Evolutionary conservation across 1,140 invertebrate species (phyloP).

Genomic region (Diachasma alloeum): DNA sequence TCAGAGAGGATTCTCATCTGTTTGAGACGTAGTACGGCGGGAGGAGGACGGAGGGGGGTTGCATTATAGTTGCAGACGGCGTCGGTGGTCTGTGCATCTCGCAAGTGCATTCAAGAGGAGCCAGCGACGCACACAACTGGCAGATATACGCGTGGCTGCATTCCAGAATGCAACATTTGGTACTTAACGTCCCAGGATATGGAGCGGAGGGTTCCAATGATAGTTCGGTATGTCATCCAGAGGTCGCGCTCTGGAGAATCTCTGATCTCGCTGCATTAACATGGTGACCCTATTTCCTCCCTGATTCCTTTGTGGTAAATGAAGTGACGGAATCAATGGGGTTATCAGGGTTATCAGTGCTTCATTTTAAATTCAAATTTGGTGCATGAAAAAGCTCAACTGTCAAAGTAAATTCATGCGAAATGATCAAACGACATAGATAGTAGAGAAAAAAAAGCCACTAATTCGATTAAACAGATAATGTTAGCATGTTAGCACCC

Average conservation of each 20-base stretch:
- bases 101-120: neutral
- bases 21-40: neutral
- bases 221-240: conserved; percentile 2
- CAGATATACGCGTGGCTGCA: neutral
- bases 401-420: no score
- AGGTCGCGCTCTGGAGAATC: neutral
- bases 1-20: neutral
- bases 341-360: no score
- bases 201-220: neutral
- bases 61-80: conserved; percentile 1
- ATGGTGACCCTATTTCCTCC: neutral
- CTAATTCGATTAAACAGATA: no score
- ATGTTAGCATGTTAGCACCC: no score
- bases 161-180: conserved; percentile 7
- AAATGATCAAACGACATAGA: no score
- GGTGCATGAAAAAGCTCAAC: no score
- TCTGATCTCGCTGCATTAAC: neutral
- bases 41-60: neutral
- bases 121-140: neutral
- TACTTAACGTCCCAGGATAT: neutral
- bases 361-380: no score
- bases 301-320: neutral
- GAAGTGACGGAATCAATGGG: neutral
- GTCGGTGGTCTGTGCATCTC: neutral
- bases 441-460: no score